Evolutionary conservation across 1,140 invertebrate species (phyloP).

Genomic region (Hypothenemus hampei): DNA sequence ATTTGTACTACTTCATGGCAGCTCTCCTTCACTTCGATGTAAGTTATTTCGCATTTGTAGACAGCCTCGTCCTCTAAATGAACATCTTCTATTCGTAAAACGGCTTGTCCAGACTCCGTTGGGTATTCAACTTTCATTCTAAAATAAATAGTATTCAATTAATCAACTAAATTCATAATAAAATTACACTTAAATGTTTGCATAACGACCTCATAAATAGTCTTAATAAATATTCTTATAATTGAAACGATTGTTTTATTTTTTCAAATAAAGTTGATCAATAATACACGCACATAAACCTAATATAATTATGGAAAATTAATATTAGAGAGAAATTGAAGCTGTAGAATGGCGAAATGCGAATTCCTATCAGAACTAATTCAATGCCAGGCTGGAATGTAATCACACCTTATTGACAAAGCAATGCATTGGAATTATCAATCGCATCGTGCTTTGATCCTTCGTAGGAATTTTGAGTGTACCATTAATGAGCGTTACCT

Average conservation of each 20-base stretch:
- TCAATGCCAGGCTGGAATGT: slow-evolving; percentile 10
- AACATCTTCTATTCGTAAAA: slow-evolving; percentile 62
- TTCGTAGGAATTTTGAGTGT: slow-evolving; percentile 12
- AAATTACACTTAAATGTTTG: neutral
- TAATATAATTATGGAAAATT: too few species aligned
- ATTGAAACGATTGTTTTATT: neutral
- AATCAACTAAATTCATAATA: too few species aligned
- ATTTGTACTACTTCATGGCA: slow-evolving; percentile 71
- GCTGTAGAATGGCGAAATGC: too few species aligned
- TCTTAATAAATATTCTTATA: too few species aligned
- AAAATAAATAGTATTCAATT: slow-evolving; percentile 38
- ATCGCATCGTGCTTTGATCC: slow-evolving; percentile 15
- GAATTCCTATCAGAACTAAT: neutral
- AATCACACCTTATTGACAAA: slow-evolving; percentile 24
- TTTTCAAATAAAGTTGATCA: neutral
- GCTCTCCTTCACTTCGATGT: slow-evolving; percentile 68
- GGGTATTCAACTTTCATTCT: slow-evolving; percentile 67
- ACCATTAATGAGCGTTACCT: slow-evolving; percentile 9
- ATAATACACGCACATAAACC: too few species aligned
- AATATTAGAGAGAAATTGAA: too few species aligned
- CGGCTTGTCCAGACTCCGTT: slow-evolving; percentile 55
- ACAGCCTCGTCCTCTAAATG: slow-evolving; percentile 71
- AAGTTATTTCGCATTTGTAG: slow-evolving; percentile 83
- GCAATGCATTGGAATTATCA: slow-evolving; percentile 1
- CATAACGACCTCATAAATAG: neutral